phyloP scores from a whole-genome alignment of 1,140 invertebrate genomes.

The Drosophila azteca region DNA sequence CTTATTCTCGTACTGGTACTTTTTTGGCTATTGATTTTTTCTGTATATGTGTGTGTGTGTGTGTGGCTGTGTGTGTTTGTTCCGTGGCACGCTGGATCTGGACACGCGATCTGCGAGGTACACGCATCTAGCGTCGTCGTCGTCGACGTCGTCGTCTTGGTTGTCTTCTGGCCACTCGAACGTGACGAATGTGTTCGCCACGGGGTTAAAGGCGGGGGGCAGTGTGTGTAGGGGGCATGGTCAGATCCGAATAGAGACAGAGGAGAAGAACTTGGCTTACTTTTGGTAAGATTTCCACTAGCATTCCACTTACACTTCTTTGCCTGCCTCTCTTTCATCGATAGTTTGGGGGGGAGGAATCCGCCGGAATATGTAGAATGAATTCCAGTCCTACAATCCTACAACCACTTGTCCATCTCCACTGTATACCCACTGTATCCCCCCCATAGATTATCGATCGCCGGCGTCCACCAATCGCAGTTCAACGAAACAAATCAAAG shows the following conservation, averaged over 20 bases:
- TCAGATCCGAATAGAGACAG: no score
- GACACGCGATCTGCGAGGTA: slow-evolving; percentile 47
- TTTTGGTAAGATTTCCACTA: no score
- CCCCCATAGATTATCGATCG: slow-evolving; percentile 16
- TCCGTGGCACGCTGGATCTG: slow-evolving; percentile 3
- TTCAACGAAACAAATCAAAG: slow-evolving; percentile 33
- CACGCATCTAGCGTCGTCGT: slow-evolving; percentile 34
- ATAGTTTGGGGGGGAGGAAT: no score
- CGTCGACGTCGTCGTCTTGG: slow-evolving; percentile 32
- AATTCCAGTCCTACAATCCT: no score
- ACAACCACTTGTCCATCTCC: not conserved
- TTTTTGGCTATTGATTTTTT: slow-evolving; percentile 57
- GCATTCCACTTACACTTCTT: no score
- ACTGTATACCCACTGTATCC: slow-evolving; percentile 8
- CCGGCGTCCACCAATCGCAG: slow-evolving; percentile 33
- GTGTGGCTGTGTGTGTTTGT: not conserved
- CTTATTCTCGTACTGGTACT: slow-evolving; percentile 1
- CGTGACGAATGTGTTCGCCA: slow-evolving; percentile 39
- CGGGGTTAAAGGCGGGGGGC: no score
- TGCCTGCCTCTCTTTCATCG: no score
- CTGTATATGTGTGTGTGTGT: slow-evolving; percentile 3
- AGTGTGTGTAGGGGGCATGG: no score
- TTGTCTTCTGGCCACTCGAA: slow-evolving; percentile 54
- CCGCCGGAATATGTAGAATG: no score
- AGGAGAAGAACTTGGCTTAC: no score